Evolutionary conservation across 1,140 invertebrate species (phyloP), one percentile per base, ranked within the genome.

Genomic region (Psix sp.): DNA sequence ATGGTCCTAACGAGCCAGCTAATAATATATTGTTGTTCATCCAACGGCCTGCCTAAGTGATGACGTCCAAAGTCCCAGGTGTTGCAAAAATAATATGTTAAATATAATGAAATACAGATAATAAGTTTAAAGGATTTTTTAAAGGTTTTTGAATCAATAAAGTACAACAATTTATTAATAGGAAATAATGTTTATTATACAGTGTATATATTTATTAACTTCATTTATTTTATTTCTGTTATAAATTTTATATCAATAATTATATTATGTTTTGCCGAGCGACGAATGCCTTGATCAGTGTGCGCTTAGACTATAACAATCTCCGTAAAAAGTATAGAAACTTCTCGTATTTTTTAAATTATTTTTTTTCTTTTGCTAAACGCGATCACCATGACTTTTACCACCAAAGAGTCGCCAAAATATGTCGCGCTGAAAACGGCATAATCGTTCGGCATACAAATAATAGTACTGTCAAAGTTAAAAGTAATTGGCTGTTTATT

Each of bases 111-210:
- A n/a, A n/a, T n/a, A n/a, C n/a, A n/a, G n/a, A n/a, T n/a, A n/a
- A n/a, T n/a, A n/a, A n/a, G n/a, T n/a, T n/a, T n/a, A n/a, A n/a
- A n/a, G n/a, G n/a, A n/a, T n/a, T n/a, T n/a, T n/a, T n/a, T n/a
- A n/a, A n/a, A n/a, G n/a, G n/a, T n/a, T 24, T 24, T 5, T 24
- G 26, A n/a, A 26, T 15, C n/a, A 68, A 74, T 57, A 79, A 81
- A 43, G 24, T 66, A 56, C 74, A 52, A 63, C 38, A 45, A 78
- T 82, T 86, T 83, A 84, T 86, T 86, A 86, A 86, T 86, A 86
- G 85, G 84, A 86, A 86, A 86, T 86, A 86, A 86, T 86, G 85
- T 86, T 86, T 86, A 86, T 86, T 86, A 86, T 86, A 86, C 85
- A 86, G 85, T 86, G 83, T 86, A 86, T 84, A 86, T 86, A 85